Evolutionary conservation across 2,888 invertebrate species (phyloP), one percentile per base, ranked within the genome.

Genomic region (Macroteleia sp.): DNA sequence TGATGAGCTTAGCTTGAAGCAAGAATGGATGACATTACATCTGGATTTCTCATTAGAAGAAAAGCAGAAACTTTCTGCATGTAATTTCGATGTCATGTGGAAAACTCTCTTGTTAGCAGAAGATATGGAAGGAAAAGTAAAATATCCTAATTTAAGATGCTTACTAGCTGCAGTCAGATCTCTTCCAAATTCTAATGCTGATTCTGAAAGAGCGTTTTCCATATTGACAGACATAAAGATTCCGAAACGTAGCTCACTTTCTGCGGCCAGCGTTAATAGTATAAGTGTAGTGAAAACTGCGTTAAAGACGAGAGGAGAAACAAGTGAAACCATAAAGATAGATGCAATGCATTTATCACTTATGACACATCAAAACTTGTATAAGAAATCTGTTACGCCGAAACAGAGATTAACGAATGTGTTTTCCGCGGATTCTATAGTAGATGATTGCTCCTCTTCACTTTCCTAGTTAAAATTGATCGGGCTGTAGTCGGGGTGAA

Each of bases 161-260:
- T n/a, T n/a, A n/a, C n/a, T n/a, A n/a, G n/a, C n/a, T n/a, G n/a
- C n/a, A n/a, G n/a, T n/a, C n/a, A n/a, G n/a, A n/a, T n/a, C n/a
- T n/a, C n/a, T n/a, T n/a, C n/a, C n/a, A n/a, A n/a, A 42, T 32
- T 50, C 50, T 1, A 50, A 50, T 50, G 50, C 50, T 50, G 19
- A 17, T 32, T 16, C 19, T 16, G 50, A 50, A n/a, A 50, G 32
- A 50, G 17, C 32, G 32, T 50, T 50, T 50, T 50, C 50, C 19
- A 16, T 50, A 5, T 50, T 50, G 10, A 19, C 50, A 1, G 19
- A 50, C 17, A 5, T 50, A n/a, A 50, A 32, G 8, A 50, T 19
- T 1, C 32, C 16, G 30, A 50, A 50, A 19, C 50, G 50, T 1
- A 50, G 32, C 12, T 22, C n/a, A 1, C 42, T 42, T 20, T 42